Base-by-base conservation (phyloP, 2,113 vertebrate species). In the Fregetta grallaria region DNA sequence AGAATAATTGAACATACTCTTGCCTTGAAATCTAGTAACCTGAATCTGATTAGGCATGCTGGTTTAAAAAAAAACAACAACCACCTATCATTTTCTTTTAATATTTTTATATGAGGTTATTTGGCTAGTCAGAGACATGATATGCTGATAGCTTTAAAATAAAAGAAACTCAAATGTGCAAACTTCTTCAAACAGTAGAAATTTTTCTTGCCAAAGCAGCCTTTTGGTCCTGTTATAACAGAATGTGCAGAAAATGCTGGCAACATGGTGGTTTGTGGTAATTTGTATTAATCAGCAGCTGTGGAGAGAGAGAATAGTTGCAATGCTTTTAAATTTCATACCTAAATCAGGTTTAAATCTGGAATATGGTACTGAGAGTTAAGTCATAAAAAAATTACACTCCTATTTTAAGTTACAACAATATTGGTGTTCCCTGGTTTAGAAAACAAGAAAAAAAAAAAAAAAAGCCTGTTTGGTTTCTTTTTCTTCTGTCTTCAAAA, bases 381-480 rank as follows among this genome's bases (percentile, higher is more conserved):
- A 71, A 70, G 15, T 62, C 4, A 67, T 21, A 29, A 59, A 21
- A 82, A 58, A 36, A 29, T 25, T 25, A 34, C n/a, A 7, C 4
- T 61, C 29, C 9, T 59, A 5, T 71, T 86, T 89, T 44, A 74
- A 62, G 3, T 58, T 71, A 21, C 3, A 61, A 7, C 15, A 76
- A 29, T 61, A 56, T 8, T 13, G 5, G 1, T 55, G 21, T 62
- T 84, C 30, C 20, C 3, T 50, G 8, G 7, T 78, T 62, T 6
- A 40, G 25, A 34, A 40, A 30, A 40, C 14, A 10, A 25, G 12
- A 38, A 16, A 18, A 15, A 34, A 47, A 30, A 56, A 6, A 26
- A 5, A 2, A 34, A 32, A n/a, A 7, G 0, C 8, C 11, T 26
- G 4, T 17, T 44, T 16, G 19, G 1, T 6, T 25, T n/a, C n/a